Percentiles rank a stretch among this genome's conserved stretches.
Evolutionary conservation across 2,113 vertebrate species (phyloP).

Genomic region (Loxodonta africana): DNA sequence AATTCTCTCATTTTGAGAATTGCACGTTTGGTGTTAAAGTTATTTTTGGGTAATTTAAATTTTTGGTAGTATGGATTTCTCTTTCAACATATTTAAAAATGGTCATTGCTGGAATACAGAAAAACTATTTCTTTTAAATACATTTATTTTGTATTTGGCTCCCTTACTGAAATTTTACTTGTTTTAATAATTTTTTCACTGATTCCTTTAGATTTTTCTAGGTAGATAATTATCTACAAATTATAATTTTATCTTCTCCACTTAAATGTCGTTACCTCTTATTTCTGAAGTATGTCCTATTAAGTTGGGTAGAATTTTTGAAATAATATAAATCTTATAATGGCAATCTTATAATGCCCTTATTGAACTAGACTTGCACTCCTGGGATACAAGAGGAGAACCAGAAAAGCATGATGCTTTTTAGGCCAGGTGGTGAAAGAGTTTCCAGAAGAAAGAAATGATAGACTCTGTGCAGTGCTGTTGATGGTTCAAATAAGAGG

Average conservation of each 20-base stretch:
- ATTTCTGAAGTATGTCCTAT: neutral
- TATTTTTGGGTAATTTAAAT: neutral
- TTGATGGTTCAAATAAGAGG: neutral
- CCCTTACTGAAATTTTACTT: neutral
- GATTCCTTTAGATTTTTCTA: neutral
- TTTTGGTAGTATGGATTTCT: neutral
- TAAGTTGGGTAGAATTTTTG: neutral
- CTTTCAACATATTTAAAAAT: neutral
- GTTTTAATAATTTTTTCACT: neutral
- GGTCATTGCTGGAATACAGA: neutral
- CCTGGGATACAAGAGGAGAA: neutral
- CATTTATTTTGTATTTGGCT: neutral
- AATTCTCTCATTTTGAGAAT: neutral
- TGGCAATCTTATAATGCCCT: neutral
- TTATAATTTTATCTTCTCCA: neutral
- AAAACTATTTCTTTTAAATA: neutral
- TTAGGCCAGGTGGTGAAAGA: neutral
- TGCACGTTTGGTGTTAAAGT: neutral
- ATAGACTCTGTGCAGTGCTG: neutral
- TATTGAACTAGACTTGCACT: neutral
- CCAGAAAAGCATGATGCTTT: neutral
- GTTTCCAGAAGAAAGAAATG: neutral
- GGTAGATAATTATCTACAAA: neutral
- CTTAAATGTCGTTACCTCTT: neutral
- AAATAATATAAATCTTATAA: neutral